Base-by-base conservation (phyloP, 2,797 vertebrate species). In the Bothrops alternatus region DNA sequence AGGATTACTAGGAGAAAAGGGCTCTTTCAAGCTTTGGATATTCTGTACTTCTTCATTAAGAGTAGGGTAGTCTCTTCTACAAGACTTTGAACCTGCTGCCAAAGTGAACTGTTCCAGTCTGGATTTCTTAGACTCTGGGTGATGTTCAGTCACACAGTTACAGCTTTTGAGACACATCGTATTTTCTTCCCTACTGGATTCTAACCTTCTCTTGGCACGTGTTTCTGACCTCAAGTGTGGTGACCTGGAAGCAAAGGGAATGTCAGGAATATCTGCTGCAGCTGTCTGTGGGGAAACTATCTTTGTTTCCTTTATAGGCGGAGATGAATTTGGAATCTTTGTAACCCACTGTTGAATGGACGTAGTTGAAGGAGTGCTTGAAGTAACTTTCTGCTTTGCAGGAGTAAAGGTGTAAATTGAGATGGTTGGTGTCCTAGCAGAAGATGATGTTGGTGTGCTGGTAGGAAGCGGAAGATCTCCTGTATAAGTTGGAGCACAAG, bases 161-260 rank as follows among this genome's bases (percentile, higher is more conserved):
- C 98, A 98, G 1, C 95, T 93, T 58, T 93, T 97, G n/a, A 96
- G 95, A 73, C 98, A 98, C 93, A 98, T 97, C 0, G 0, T 93
- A 7, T 93, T 87, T 1, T 95, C 96, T 57, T 96, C 93, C 56
- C 96, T 97, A 87, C 97, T 97, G 0, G 98, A 98, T 93, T 99
- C 99, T 87, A 99, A 98, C 89, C 98, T 97, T 91, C 99, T 98
- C 96, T 99, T 99, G 63, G 97, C 99, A 90, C 98, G 97, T 25
- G 98, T 98, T 90, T 98, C 98, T 13, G 94, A 94, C 90, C 89
- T 95, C 0, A 2, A 87, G 28, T 90, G 87, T 6, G 91, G 47
- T 26, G 56, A 55, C 61, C 94, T 93, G 13, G 97, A 91, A 91
- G 94, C 26, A 4, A 78, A 92, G 37, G 87, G 96, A n/a, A 98